Conservation (phyloP, 2,888 invertebrate species). For the Melinaea menophilus region DNA sequence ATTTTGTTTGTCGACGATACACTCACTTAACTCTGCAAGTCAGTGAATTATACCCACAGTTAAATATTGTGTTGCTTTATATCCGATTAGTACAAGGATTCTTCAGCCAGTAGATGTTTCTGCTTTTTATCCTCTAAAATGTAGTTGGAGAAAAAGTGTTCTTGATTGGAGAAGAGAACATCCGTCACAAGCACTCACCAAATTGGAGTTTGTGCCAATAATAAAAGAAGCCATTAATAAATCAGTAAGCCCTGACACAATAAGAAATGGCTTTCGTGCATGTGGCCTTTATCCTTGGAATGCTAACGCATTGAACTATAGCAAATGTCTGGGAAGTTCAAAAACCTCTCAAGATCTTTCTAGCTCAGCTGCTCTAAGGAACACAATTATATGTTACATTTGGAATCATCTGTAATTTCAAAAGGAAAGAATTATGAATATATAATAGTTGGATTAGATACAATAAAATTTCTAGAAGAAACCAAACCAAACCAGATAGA, state of each 20-base stretch:
- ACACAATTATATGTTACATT: not conserved
- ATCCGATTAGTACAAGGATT: conserved; percentile 12
- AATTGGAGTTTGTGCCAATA: conserved; percentile 11
- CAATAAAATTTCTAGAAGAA: too few relatives aligned
- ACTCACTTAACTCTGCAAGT: conserved; percentile 26
- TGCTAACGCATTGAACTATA: conserved; percentile 8
- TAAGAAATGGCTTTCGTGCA: conserved; percentile 16
- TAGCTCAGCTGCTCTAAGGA: too few relatives aligned
- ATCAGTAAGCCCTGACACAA: not conserved
- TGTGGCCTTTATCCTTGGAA: conserved; percentile 12
- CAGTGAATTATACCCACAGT: conserved; percentile 18
- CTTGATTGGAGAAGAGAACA: conserved; percentile 5
- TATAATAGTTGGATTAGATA: too few relatives aligned
- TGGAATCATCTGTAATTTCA: not conserved
- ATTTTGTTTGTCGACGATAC: conserved; percentile 32
- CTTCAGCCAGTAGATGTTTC: conserved; percentile 13
- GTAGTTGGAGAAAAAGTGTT: conserved; percentile 10
- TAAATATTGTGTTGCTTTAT: conserved; percentile 13
- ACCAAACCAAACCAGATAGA: too few relatives aligned
- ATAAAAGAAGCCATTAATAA: conserved; percentile 6
- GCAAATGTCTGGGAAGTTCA: conserved; percentile 13
- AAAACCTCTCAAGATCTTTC: not conserved
- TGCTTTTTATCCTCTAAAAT: conserved; percentile 13
- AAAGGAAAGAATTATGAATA: too few relatives aligned
- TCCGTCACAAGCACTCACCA: conserved; percentile 10